Evolutionary conservation across 2,113 vertebrate species (phyloP), one percentile per base, ranked within the genome.

Genomic region (Cyprinodon tularosa): DNA sequence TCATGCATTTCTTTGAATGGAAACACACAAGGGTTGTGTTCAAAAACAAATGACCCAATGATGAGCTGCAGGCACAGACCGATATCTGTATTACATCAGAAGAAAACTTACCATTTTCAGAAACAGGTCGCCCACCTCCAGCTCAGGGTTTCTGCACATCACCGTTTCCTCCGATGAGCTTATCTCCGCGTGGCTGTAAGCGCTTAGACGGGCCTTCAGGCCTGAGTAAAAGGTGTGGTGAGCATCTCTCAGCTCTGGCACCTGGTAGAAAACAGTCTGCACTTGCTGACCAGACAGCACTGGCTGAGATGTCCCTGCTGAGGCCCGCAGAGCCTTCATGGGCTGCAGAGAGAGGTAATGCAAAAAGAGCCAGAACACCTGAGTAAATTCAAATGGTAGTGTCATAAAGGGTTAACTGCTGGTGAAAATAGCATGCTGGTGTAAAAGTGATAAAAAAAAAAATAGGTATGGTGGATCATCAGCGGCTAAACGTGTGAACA

Each of bases 251-350:
- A 95, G 85, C 81, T 95, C 94, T 0, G 94, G 94, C 3, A 95
- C 84, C 84, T 95, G 94, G 72, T 92, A 95, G 83, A 95, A 95
- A 68, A 95, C 89, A 0, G 93, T 93, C 78, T 91, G 90, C 61
- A 95, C 90, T 84, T 95, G 82, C 29, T 82, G 91, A 39, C 76
- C 73, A 83, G 93, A 91, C 64, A 95, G 84, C 29, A 94, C 93
- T 0, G 94, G 94, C 88, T 95, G 92, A n/a, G 94, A 95, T 0
- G 94, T 95, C 45, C 93, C 88, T 0, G 94, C 94, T 48, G 93
- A 85, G 12, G 94, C 94, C 50, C 88, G 81, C 74, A 95, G 84
- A 66, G 93, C 93, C 81, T 94, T 94, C 92, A 95, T 87, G 38
- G 94, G 94, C 94, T 95, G 47, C 1, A 39, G 36, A 64, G 14